Evolutionary conservation across 2,888 invertebrate genomes (phyloP).

Genomic region (Eucera pruinosa): DNA sequence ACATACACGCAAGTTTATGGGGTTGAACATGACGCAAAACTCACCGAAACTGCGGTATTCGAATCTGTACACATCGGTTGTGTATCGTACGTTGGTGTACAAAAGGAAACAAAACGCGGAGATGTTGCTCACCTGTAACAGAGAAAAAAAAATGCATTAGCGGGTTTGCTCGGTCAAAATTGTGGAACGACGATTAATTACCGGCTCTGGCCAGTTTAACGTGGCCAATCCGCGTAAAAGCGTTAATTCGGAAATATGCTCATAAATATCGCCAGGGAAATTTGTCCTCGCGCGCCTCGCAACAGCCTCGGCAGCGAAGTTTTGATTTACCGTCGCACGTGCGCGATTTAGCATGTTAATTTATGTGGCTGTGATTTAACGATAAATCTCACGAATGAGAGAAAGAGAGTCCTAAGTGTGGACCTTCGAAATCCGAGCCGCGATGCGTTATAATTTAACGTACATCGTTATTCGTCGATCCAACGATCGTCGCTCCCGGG

Average conservation of each 20-base stretch:
- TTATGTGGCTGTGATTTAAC: constrained; percentile 53
- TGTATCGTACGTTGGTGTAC: too few species aligned
- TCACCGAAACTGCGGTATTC: constrained; percentile 37
- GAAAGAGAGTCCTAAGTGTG: constrained; percentile 10
- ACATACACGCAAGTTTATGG: neutral
- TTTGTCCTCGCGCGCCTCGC: constrained; percentile 41
- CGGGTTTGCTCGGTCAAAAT: constrained; percentile 7
- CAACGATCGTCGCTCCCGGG: neutral
- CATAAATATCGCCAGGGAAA: constrained; percentile 52
- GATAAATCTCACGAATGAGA: constrained; percentile 43
- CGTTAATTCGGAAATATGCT: constrained; percentile 58
- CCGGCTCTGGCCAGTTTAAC: constrained; percentile 20
- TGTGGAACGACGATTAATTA: constrained; percentile 26
- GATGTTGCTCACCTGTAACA: constrained; percentile 73
- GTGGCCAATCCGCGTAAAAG: constrained; percentile 42
- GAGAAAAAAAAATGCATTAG: constrained; percentile 34
- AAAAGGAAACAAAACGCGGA: neutral
- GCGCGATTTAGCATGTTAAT: constrained; percentile 58
- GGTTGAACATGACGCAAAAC: too few species aligned
- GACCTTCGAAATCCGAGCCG: constrained; percentile 8
- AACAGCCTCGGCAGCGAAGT: constrained; percentile 41
- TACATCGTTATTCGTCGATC: constrained; percentile 21
- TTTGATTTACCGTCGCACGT: constrained; percentile 58
- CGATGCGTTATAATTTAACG: constrained; percentile 20
- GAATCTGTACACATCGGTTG: neutral